Conservation (phyloP, 2,113 vertebrate genomes). For the Hypanus sabinus region DNA sequence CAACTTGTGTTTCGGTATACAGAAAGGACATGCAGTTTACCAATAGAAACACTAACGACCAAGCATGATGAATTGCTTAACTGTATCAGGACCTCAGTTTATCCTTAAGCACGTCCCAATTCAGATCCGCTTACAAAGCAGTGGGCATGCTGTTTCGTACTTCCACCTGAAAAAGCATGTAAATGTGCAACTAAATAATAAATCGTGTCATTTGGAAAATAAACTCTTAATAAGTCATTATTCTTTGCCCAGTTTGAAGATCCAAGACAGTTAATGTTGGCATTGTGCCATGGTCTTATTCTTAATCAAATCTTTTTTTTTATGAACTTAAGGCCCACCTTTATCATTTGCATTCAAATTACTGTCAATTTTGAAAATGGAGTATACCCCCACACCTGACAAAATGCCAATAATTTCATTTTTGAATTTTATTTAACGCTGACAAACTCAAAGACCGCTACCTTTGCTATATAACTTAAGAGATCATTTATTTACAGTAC, state of each 20-base stretch:
- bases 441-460: neutral
- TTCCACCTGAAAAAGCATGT: neutral
- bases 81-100: neutral
- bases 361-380: neutral
- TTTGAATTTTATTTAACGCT: neutral
- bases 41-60: neutral
- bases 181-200: neutral
- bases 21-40: neutral
- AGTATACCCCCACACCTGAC: neutral
- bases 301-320: neutral
- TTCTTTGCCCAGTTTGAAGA: neutral
- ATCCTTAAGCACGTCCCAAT: neutral
- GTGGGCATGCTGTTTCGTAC: neutral
- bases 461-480: neutral
- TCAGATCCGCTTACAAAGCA: neutral
- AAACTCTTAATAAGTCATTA: neutral
- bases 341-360: neutral
- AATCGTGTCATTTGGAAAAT: neutral
- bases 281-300: neutral
- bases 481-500: neutral
- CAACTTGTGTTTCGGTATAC: neutral
- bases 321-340: neutral
- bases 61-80: neutral
- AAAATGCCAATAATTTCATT: neutral
- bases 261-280: neutral